Evolutionary conservation across 2,888 invertebrate genomes (phyloP), one percentile per base, ranked within the genome.

Genomic region (Asteroscopus sphinx): DNA sequence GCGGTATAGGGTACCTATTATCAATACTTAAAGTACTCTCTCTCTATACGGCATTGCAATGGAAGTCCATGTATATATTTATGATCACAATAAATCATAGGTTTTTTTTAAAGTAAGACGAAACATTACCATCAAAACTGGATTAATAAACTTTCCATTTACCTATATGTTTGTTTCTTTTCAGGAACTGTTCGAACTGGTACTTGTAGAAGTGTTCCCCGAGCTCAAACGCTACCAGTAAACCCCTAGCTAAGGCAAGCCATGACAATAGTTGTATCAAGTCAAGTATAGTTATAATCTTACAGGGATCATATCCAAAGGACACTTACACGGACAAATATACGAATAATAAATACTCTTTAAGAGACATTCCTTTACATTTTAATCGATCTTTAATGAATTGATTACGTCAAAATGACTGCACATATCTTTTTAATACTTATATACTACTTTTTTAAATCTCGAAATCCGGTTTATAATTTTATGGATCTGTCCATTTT

Each of bases 191-290:
- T 93, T 97, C 68, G 96, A 96, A 87, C 89, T 96, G 44, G 88
- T 96, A 44, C 92, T 96, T 76, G 85, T 96, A 62, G 96, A 96
- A 88, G 94, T 96, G 73, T 96, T 96, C 83, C 96, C 96, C 12
- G 96, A 96, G 90, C 93, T 96, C 72, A 95, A 96, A 68, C 95
- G 95, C 68, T 95, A 94, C 76, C 88, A 91, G 62, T 90, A 78
- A 83, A 65, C 53, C 53, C 61, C 45, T 81, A 81, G 73, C 78
- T 82, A 79, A 81, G 82, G 70, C 71, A 62, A 72, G 69, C 74
- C 63, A 69, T 78, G 82, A 86, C 83, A 82, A 81, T 86, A 85
- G 81, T 75, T 71, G 26, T 60, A 67, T 52, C 48, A 55, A 48
- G 60, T n/a, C 58, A 49, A n/a, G n/a, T 60, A 39, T 77, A 71